Evolutionary conservation across 2,113 vertebrate genomes (phyloP).

Genomic region (Engystomops pustulosus): DNA sequence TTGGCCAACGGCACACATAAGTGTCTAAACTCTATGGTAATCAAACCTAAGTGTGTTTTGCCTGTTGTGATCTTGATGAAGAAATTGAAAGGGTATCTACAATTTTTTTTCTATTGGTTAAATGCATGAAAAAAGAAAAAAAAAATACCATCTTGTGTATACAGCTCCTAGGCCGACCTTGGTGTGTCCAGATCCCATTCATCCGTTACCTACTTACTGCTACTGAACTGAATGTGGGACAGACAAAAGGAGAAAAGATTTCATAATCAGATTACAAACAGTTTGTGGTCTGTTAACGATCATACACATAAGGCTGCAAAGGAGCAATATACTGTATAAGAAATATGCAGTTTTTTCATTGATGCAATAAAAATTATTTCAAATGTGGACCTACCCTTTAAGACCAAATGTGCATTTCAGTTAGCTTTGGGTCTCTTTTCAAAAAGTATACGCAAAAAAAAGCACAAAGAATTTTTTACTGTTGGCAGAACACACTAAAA

Average conservation of each 20-base stretch:
- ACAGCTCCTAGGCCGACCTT: background rate
- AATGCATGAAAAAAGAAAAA: background rate
- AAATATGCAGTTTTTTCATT: too few species aligned
- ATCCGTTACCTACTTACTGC: background rate
- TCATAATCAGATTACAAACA: background rate
- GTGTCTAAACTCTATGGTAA: background rate
- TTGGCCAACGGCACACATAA: too few species aligned
- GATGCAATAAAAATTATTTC: background rate
- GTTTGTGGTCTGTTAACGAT: background rate
- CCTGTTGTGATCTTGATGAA: background rate
- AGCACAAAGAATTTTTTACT: slow-evolving; percentile 29
- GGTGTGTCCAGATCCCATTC: background rate
- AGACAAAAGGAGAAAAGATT: background rate
- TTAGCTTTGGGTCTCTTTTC: background rate
- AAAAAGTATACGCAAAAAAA: background rate
- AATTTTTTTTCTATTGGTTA: background rate
- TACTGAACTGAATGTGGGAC: background rate
- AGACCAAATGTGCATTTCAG: background rate
- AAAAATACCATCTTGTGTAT: too few species aligned
- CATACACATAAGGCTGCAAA: background rate
- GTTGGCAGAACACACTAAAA: background rate
- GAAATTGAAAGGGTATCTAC: background rate
- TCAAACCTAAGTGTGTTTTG: too few species aligned
- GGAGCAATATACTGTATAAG: background rate
- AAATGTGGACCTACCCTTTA: background rate